A percentile compares a stretch with the other conserved stretches of the same genome.
phyloP scores from a whole-genome alignment of 2,113 vertebrate species.

The Danio rerio region GRCz12tu NC_133180.1:19058001-19058500 shows the following conservation, averaged over 20 bases:
- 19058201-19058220: conserved; percentile 18
- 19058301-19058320: conserved; percentile 50
- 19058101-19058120: not conserved
- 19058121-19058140: not conserved
- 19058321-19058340: conserved; percentile 43
- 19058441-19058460: conserved; percentile 80
- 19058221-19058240: conserved; percentile 44
- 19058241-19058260: not conserved
- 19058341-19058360: conserved; percentile 11
- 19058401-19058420: conserved; percentile 19
- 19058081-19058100: not conserved
- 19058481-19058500: conserved; percentile 76
- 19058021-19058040: not conserved
- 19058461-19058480: conserved; percentile 77
- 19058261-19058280: conserved; percentile 23
- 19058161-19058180: not conserved
- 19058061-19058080: conserved; percentile 10
- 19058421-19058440: conserved; percentile 47
- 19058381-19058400: conserved; percentile 36
- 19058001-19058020: not conserved
- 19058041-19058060: conserved; percentile 22
- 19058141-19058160: not conserved
- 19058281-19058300: conserved; percentile 45
- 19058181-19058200: not conserved
- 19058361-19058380: conserved; percentile 31